Conservation (phyloP, 2,888 invertebrate genomes). For the Melangyna quadrimaculata region DNA sequence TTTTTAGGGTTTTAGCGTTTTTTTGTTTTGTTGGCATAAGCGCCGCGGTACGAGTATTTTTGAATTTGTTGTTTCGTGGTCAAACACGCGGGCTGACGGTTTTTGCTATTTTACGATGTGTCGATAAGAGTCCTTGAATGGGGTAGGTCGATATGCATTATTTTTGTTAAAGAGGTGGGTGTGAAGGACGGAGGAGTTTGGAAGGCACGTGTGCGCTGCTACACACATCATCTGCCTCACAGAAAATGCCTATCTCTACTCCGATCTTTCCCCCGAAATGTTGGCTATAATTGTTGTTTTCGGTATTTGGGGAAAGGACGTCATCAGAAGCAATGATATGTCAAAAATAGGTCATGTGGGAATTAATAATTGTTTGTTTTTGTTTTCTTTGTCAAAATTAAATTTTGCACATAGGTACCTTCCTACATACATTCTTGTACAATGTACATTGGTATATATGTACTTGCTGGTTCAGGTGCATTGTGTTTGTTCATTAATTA, state of each 20-base stretch:
- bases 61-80: slow-evolving; percentile 14
- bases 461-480: slow-evolving; percentile 50
- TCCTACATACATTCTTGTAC: too few relatives aligned
- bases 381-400: not conserved
- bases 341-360: slow-evolving; percentile 64
- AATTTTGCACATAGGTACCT: not conserved
- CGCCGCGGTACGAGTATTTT: not conserved
- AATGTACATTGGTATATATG: not conserved
- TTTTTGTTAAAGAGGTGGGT: too few relatives aligned
- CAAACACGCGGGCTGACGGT: not conserved
- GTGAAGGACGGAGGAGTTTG: too few relatives aligned
- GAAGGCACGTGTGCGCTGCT: slow-evolving; percentile 38
- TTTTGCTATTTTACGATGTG: not conserved
- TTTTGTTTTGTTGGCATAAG: not conserved
- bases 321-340: slow-evolving; percentile 29
- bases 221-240: slow-evolving; percentile 50
- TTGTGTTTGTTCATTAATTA: slow-evolving; percentile 64
- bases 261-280: not conserved
- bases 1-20: not conserved
- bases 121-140: not conserved
- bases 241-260: not conserved
- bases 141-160: not conserved
- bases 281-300: slow-evolving; percentile 4
- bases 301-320: slow-evolving; percentile 25
- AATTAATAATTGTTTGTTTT: slow-evolving; percentile 40